Evolutionary conservation across 2,888 invertebrate genomes (phyloP).

Genomic region (Chrysina gloriosa): DNA sequence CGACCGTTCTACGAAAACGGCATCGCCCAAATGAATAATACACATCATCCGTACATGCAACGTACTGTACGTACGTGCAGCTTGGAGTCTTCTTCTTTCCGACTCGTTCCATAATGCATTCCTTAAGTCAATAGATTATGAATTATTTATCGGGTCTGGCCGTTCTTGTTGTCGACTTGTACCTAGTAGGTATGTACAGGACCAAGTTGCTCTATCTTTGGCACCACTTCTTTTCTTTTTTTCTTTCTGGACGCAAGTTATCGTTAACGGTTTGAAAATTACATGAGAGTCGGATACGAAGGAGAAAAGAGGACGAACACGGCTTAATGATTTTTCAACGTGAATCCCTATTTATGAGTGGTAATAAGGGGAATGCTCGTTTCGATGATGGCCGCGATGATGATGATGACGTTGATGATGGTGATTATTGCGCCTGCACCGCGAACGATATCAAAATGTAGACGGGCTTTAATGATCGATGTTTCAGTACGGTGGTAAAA

Average conservation of each 20-base stretch:
- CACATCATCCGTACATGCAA: neutral
- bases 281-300: too few relatives aligned
- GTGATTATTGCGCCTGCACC: neutral
- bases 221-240: too few relatives aligned
- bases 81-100: neutral
- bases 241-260: too few relatives aligned
- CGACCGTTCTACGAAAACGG: neutral
- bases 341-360: neutral
- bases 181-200: neutral
- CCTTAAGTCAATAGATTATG: slow-evolving; percentile 34
- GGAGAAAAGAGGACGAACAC: neutral
- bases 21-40: slow-evolving; percentile 7
- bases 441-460: too few relatives aligned
- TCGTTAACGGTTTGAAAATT: neutral
- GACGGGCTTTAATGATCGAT: too few relatives aligned
- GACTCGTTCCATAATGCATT: slow-evolving; percentile 28
- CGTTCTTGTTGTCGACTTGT: neutral
- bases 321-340: neutral
- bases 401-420: neutral
- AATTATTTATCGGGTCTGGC: slow-evolving; percentile 28
- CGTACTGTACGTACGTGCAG: neutral
- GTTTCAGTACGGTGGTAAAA: too few relatives aligned
- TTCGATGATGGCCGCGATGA: neutral
- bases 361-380: neutral
- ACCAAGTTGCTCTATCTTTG: too few relatives aligned